Conservation (phyloP, 1,140 invertebrate species). For the Nephila pilipes region DNA sequence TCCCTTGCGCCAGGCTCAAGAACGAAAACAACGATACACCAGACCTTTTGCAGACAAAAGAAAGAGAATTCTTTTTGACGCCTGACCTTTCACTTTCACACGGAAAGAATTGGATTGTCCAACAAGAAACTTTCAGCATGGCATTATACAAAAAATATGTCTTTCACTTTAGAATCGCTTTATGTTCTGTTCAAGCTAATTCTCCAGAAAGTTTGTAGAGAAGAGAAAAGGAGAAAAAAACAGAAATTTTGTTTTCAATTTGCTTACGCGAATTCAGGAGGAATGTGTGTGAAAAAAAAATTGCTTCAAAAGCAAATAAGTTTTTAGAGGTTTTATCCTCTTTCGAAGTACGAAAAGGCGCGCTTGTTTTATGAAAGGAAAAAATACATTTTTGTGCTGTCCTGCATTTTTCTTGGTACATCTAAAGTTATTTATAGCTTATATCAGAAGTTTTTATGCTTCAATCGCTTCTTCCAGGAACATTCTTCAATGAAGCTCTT, state of each 20-base stretch:
- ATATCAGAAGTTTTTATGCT: neutral
- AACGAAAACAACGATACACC: neutral
- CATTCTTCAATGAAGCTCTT: neutral
- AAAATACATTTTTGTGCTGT: neutral
- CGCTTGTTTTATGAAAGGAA: neutral
- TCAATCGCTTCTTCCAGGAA: neutral
- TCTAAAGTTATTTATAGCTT: neutral
- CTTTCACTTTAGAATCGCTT: slow-evolving; percentile 13
- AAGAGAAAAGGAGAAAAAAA: neutral
- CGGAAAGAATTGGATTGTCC: slow-evolving; percentile 12
- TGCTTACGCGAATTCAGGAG: neutral
- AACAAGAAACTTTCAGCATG: neutral
- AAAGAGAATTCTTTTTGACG: neutral
- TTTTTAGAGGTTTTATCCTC: neutral
- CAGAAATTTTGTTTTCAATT: neutral
- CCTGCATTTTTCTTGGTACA: neutral
- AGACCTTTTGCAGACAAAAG: slow-evolving; percentile 20
- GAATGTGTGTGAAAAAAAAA: slow-evolving; percentile 14
- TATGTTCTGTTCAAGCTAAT: neutral
- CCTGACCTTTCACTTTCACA: slow-evolving; percentile 12
- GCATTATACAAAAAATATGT: neutral
- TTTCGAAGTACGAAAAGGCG: neutral
- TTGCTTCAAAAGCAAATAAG: neutral
- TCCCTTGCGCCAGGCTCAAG: neutral
- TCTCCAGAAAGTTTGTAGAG: neutral